These are phyloP conservation scores for Pelobates cultripes DNA, from an alignment of 2,797 vertebrate genomes.

Conservation along the genomic window DNA sequence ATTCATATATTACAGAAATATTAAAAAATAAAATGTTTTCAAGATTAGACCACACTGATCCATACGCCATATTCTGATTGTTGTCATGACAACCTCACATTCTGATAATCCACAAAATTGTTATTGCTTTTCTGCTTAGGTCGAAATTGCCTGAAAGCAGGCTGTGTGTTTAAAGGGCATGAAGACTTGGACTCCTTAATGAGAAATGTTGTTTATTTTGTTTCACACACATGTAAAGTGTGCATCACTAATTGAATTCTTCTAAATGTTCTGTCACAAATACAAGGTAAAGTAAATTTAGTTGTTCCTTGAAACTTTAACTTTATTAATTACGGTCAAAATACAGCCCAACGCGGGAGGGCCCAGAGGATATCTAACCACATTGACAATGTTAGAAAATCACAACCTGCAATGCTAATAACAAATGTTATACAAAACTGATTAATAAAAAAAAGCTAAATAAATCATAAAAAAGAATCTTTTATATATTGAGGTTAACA, in stretches of 20 bases:
- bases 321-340: no score
- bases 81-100: constrained; percentile 54
- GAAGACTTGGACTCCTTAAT: constrained; percentile 20
- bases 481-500: no score
- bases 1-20: constrained; percentile 41
- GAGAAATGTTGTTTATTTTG: constrained; percentile 4
- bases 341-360: no score
- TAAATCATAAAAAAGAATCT: no score
- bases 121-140: constrained; percentile 51
- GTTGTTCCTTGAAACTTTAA: no score
- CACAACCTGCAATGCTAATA: no score
- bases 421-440: no score
- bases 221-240: constrained; percentile 5
- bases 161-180: constrained; percentile 35
- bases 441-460: no score
- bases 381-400: no score
- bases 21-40: constrained; percentile 47
- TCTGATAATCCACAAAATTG: constrained; percentile 48
- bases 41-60: constrained; percentile 43
- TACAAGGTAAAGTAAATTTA: no score
- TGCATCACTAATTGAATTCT: neutral
- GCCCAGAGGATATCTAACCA: no score
- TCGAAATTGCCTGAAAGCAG: constrained; percentile 40
- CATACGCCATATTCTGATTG: constrained; percentile 54
- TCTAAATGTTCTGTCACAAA: neutral